Conservation (phyloP, 2,888 invertebrate species). For the Apodemia hepburni region DNA sequence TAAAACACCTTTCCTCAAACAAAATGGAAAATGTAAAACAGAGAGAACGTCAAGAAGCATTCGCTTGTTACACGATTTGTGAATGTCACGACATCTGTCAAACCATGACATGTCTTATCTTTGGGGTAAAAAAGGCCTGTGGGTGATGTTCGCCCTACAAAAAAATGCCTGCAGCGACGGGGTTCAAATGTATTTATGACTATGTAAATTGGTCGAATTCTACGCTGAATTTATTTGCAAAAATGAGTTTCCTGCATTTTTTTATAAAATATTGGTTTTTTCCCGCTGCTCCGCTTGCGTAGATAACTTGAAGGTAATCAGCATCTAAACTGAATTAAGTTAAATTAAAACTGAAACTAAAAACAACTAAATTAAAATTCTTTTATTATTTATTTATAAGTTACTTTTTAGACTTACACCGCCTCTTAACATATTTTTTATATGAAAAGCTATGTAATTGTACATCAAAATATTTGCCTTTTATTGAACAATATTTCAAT, state of each 20-base stretch:
- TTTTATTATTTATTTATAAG: no score
- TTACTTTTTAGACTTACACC: no score
- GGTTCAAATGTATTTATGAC: slow-evolving; percentile 76
- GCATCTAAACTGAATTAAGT: no score
- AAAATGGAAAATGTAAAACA: slow-evolving; percentile 26
- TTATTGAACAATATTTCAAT: neutral
- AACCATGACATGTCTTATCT: slow-evolving; percentile 70
- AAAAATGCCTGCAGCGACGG: slow-evolving; percentile 36
- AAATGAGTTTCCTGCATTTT: slow-evolving; percentile 45
- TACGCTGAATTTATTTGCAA: slow-evolving; percentile 43
- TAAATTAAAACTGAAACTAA: no score
- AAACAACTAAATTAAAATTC: no score
- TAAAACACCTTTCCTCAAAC: neutral
- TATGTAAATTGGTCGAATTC: slow-evolving; percentile 73
- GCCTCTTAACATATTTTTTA: no score
- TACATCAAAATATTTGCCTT: neutral
- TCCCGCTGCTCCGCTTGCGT: no score
- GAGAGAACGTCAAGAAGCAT: slow-evolving; percentile 32
- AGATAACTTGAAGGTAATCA: no score
- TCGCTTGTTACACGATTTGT: slow-evolving; percentile 57
- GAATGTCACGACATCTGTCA: slow-evolving; percentile 73
- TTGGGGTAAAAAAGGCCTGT: slow-evolving; percentile 52
- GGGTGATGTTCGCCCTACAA: slow-evolving; percentile 51
- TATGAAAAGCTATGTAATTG: no score
- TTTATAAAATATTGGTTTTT: neutral